Evolutionary conservation across 2,888 invertebrate species (phyloP), one percentile per base, ranked within the genome.

Genomic region (Malachius bipustulatus): DNA sequence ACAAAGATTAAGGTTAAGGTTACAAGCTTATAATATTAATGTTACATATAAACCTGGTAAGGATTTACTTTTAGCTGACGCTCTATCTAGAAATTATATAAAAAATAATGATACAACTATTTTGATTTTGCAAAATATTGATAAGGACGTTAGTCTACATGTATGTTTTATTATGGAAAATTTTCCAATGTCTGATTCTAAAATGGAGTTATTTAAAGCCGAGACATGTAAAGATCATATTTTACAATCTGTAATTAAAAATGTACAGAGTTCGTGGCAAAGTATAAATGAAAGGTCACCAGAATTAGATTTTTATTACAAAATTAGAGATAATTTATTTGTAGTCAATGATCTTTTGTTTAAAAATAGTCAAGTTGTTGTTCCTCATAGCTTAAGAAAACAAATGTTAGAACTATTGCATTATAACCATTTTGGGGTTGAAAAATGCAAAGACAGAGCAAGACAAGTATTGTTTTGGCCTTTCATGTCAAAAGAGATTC

Each of bases 1-100:
- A n/a, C n/a, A n/a, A n/a, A n/a, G n/a, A n/a, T n/a, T n/a, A n/a
- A n/a, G n/a, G n/a, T n/a, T n/a, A n/a, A n/a, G n/a, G n/a, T n/a
- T n/a, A n/a, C n/a, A n/a, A n/a, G n/a, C n/a, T n/a, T n/a, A n/a
- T n/a, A n/a, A n/a, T n/a, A n/a, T n/a, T n/a, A n/a, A n/a, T n/a
- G n/a, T n/a, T n/a, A n/a, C 4, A 4, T 34, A 31, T 28, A 34
- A 34, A 30, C 30, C 30, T 10, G 34, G 34, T 4, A 31, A 31
- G n/a, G 24, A 19, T 8, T n/a, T n/a, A 8, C n/a, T 19, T 8
- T n/a, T 19, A 19, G 24, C 24, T 8, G 24, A 19, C n/a, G 24
- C 24, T 8, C n/a, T 19, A n/a, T 19, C 24, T 19, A 19, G 24
- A 19, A 8, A 8, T 6, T 19, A 8, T 19, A 19, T 8, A 6